phyloP scores from a whole-genome alignment of 1,140 invertebrate genomes.

The Agrypnia vestita region DNA sequence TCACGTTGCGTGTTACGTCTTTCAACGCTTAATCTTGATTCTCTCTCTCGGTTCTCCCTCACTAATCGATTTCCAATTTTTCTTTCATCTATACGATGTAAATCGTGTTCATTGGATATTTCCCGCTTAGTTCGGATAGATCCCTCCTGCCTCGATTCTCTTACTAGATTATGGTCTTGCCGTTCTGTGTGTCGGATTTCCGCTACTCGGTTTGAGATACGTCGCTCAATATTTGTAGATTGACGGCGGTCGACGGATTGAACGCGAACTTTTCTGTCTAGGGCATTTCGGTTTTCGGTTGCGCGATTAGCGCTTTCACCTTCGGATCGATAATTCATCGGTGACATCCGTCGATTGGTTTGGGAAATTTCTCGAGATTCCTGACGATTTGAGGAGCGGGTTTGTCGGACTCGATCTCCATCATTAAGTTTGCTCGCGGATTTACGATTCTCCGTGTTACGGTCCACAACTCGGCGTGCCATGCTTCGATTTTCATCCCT shows the following conservation, averaged over 20 bases:
- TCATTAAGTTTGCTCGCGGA: no score
- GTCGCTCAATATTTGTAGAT: background rate
- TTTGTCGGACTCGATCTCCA: background rate
- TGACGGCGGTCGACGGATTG: conserved; percentile 19
- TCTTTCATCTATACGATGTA: conserved; percentile 2
- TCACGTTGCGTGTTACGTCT: conserved; percentile 9
- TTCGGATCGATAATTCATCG: no score
- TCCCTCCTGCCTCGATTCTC: background rate
- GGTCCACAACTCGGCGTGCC: background rate
- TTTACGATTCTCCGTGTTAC: background rate
- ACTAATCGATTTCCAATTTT: background rate
- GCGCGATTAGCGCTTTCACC: no score
- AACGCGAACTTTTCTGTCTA: background rate
- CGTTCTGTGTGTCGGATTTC: background rate
- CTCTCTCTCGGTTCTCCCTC: background rate
- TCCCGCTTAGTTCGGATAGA: conserved; percentile 3
- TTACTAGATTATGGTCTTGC: no score
- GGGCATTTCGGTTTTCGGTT: background rate
- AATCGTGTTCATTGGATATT: background rate
- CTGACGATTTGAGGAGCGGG: background rate
- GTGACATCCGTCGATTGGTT: background rate
- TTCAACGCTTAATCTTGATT: conserved; percentile 8
- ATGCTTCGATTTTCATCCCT: background rate
- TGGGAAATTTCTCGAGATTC: no score
- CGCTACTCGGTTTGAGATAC: background rate